These are phyloP conservation scores for Trichacis sp. DNA, from an alignment of 2,888 invertebrate genomes.

Conservation along the genomic window DNA sequence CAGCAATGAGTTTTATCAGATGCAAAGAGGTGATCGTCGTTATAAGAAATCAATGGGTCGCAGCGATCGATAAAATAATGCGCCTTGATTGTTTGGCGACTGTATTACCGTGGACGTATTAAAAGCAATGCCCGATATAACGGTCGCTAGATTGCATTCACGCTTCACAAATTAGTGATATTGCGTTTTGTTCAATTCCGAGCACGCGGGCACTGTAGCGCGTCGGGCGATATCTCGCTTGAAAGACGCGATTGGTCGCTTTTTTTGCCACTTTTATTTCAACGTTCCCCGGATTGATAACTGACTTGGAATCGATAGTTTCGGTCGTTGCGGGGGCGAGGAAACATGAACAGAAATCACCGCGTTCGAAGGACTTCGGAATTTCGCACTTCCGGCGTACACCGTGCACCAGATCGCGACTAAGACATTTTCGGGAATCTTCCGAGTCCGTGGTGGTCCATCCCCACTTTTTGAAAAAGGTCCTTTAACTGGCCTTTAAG, in stretches of 20 bases:
- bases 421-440: slow-evolving; percentile 43
- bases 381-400: slow-evolving; percentile 18
- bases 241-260: slow-evolving; percentile 33
- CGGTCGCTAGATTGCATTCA: slow-evolving; percentile 41
- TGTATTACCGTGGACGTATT: slow-evolving; percentile 35
- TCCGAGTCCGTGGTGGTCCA: slow-evolving; percentile 25
- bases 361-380: not conserved
- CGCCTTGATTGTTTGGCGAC: slow-evolving; percentile 33
- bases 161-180: slow-evolving; percentile 42
- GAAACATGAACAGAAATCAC: not conserved
- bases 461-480: slow-evolving; percentile 30
- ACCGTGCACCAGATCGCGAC: too few relatives aligned
- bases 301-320: not conserved
- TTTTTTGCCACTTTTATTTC: slow-evolving; percentile 12
- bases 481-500: slow-evolving; percentile 41
- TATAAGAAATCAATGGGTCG: too few relatives aligned
- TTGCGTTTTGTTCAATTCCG: slow-evolving; percentile 37
- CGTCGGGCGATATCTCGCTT: slow-evolving; percentile 30
- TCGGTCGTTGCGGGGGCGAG: not conserved
- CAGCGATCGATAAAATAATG: slow-evolving; percentile 31
- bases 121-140: slow-evolving; percentile 37
- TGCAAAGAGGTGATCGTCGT: too few relatives aligned
- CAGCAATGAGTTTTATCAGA: too few relatives aligned
- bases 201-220: slow-evolving; percentile 24
- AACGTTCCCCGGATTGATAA: slow-evolving; percentile 10